phyloP scores from a whole-genome alignment of 1,140 invertebrate species.

The Bicyclus anynana region DNA sequence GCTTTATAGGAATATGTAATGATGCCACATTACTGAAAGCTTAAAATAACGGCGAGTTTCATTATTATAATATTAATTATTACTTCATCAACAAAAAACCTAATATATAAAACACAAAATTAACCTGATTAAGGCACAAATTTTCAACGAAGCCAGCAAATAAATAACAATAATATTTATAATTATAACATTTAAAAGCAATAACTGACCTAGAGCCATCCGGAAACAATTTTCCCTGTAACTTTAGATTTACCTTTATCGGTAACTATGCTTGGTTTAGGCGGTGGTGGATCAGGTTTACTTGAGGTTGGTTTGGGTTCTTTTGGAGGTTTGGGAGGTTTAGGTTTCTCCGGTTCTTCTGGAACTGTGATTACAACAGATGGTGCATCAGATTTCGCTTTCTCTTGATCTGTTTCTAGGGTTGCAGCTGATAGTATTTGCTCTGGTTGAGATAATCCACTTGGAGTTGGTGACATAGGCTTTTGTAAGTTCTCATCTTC shows the following conservation, averaged over 20 bases:
- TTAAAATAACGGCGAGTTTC: too few species aligned
- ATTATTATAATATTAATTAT: too few species aligned
- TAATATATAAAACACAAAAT: not conserved
- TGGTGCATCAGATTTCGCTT: conserved; percentile 21
- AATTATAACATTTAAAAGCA: too few species aligned
- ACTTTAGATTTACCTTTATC: conserved; percentile 82
- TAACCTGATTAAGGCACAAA: conserved; percentile 1
- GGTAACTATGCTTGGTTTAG: conserved; percentile 51
- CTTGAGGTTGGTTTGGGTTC: conserved; percentile 31
- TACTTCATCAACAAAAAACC: too few species aligned
- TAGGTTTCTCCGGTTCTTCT: conserved; percentile 33
- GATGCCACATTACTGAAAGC: not conserved
- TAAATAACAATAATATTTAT: not conserved
- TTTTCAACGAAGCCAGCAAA: not conserved
- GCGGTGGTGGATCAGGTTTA: conserved; percentile 32
- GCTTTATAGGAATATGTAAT: too few species aligned
- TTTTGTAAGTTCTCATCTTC: conserved; percentile 57
- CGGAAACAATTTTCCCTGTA: conserved; percentile 81
- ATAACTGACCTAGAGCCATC: conserved; percentile 78
- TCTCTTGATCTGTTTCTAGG: conserved; percentile 43
- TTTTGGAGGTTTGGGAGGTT: conserved; percentile 9
- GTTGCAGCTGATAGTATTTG: conserved; percentile 54
- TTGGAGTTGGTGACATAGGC: conserved; percentile 57
- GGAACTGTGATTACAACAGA: conserved; percentile 15
- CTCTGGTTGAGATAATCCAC: conserved; percentile 31